Evolutionary conservation across 2,888 invertebrate genomes (phyloP), one percentile per base, ranked within the genome.

Genomic region (Dryobota labecula): DNA sequence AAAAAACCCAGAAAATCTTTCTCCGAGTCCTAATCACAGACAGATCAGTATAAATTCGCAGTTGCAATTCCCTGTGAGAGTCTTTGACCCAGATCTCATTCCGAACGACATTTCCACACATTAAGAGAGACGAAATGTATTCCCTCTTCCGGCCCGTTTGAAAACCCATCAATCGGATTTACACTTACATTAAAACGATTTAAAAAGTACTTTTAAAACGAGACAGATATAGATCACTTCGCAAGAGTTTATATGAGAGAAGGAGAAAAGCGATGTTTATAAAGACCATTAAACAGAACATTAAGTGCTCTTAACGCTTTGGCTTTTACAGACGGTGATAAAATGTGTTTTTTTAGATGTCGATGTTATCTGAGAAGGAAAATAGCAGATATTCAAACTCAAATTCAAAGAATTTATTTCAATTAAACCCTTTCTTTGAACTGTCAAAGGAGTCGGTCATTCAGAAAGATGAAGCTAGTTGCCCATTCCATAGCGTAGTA

Each of bases 301-400:
- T 84, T 83, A 86, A 83, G 78, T 70, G 78, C 76, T 86, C 78
- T 80, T 85, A 84, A 76, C 80, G 78, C 76, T 76, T 78, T 75
- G 66, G 66, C 62, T 66, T 84, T 87, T 82, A 87, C 77, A 80
- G 74, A 58, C 61, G 68, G 58, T 58, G 30, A 79, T 86, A 82
- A 86, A 84, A 56, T 15, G 56, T 33, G 30, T 24, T 33, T 67
- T 71, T 77, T 67, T 63, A 30, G n/a, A 69, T 56, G 57, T 33
- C 20, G 11, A 64, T 76, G 53, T 66, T 73, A 63, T 60, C 18
- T 38, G 62, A 45, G 38, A 2, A 62, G 49, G 51, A 58, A 66
- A 63, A 60, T 49, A n/a, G 41, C 5, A 18, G 13, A 20, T 64
- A 70, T 61, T 47, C 41, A 27, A 8, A 33, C 33, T 33, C 33